Evolutionary conservation across 2,888 invertebrate species (phyloP).

Genomic region (Calliphora vomitoria): DNA sequence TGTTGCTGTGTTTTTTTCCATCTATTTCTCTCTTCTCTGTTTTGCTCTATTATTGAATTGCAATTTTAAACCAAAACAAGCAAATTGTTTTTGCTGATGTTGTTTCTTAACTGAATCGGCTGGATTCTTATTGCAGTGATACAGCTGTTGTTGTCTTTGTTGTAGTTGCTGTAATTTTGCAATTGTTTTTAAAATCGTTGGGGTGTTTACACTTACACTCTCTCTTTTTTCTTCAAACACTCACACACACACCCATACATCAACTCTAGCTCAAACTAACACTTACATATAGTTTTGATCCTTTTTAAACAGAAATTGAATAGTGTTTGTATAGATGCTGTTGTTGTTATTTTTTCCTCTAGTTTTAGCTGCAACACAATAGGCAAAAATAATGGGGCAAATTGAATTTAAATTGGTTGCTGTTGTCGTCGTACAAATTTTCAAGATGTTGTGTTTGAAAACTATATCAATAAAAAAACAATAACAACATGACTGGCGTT

Average conservation of each 20-base stretch:
- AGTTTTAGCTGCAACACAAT: constrained; percentile 78
- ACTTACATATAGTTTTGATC: constrained; percentile 14
- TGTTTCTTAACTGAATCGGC: constrained; percentile 32
- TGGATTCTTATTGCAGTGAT: constrained; percentile 23
- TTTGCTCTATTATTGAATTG: constrained; percentile 50
- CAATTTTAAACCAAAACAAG: constrained; percentile 62
- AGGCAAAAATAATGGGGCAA: constrained; percentile 81
- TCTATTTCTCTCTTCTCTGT: not conserved
- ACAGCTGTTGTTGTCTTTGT: constrained; percentile 60
- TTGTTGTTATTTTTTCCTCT: constrained; percentile 22
- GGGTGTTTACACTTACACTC: constrained; percentile 49
- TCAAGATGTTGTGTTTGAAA: constrained; percentile 61
- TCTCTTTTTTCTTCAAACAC: constrained; percentile 10
- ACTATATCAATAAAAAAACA: constrained; percentile 53
- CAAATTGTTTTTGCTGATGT: constrained; percentile 49
- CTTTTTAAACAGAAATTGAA: constrained; percentile 52
- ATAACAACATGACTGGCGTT: constrained; percentile 54
- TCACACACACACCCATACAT: not conserved
- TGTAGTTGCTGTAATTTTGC: constrained; percentile 61
- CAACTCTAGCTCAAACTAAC: not conserved
- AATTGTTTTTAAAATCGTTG: constrained; percentile 65
- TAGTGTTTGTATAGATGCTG: constrained; percentile 33
- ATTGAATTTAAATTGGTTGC: constrained; percentile 82
- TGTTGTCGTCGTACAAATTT: constrained; percentile 37
- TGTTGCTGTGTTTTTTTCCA: constrained; percentile 19